phyloP scores from a whole-genome alignment of 1,140 invertebrate genomes.

The Tyrophagus putrescentiae region DNA sequence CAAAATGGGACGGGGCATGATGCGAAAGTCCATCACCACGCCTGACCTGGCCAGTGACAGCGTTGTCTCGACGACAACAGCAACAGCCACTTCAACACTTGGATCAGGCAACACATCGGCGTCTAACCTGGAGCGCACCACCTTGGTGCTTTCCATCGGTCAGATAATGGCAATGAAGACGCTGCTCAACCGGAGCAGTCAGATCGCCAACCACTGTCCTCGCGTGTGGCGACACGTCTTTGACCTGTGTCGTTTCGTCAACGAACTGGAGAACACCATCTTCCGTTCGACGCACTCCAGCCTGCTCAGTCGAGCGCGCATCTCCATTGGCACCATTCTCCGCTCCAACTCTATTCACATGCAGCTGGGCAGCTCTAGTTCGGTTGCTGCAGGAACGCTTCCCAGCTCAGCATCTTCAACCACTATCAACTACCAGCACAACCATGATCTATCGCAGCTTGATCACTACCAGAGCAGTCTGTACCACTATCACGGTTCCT shows the following conservation, averaged over 20 bases:
- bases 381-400: conserved; percentile 11
- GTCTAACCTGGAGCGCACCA: no score
- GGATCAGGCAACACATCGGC: not conserved
- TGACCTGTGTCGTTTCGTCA: conserved; percentile 9
- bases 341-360: no score
- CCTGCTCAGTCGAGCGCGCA: not conserved
- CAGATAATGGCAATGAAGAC: conserved; percentile 11
- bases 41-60: not conserved
- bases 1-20: no score
- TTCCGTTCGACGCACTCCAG: not conserved
- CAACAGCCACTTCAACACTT: no score
- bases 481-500: no score
- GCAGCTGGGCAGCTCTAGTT: no score
- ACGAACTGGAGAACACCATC: not conserved
- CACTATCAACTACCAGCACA: not conserved
- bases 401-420: conserved; percentile 27
- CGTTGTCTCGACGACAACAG: no score
- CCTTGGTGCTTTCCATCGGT: not conserved
- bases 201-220: not conserved
- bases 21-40: not conserved
- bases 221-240: not conserved
- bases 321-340: conserved; percentile 11
- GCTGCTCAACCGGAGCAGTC: not conserved
- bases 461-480: conserved; percentile 16
- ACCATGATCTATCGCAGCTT: not conserved